Evolutionary conservation across 2,797 vertebrate genomes (phyloP), one percentile per base, ranked within the genome.

Genomic region (Clarias platycephalus): DNA sequence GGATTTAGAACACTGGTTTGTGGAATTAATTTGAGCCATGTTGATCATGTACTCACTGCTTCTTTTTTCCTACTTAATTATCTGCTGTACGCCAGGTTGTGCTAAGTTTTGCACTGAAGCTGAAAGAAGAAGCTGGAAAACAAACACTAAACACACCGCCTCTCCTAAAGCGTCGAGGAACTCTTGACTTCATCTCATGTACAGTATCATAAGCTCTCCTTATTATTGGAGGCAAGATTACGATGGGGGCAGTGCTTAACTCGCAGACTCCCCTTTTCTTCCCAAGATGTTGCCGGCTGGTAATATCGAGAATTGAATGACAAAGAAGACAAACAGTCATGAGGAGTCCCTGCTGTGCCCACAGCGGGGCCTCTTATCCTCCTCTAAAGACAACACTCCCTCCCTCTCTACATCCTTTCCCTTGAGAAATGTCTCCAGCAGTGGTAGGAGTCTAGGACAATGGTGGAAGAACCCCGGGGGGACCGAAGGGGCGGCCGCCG

Each of bases 401-500:
- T 70, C 80, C 34, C 28, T 49, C 55, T 53, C 64, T 55, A n/a
- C 70, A 80, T 86, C 67, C 76, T 80, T 75, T 86, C 82, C 85
- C 93, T 88, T 89, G 96, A 96, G 85, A 95, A 97, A 95, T 95
- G 37, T 94, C 97, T 96, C 95, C 96, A 95, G 95, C 96, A 95
- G 95, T 91, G 91, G 95, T 91, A 91, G 91, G 94, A 95, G 94
- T 93, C 89, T 93, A 92, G 95, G 94, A 96, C 97, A 97, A 97
- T 96, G 93, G 96, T 93, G 95, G 93, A 94, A 94, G 95, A 94
- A 93, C 93, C 88, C 92, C 88, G 70, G 95, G 93, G 95, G 94
- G 62, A 67, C 95, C 91, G 93, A 89, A 58, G 68, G 66, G 81
- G 66, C 1, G 40, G 58, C 74, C 34, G 74, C 24, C n/a, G 93